Evolutionary conservation across 2,888 invertebrate species (phyloP).

Genomic region (Ochropleura plecta): DNA sequence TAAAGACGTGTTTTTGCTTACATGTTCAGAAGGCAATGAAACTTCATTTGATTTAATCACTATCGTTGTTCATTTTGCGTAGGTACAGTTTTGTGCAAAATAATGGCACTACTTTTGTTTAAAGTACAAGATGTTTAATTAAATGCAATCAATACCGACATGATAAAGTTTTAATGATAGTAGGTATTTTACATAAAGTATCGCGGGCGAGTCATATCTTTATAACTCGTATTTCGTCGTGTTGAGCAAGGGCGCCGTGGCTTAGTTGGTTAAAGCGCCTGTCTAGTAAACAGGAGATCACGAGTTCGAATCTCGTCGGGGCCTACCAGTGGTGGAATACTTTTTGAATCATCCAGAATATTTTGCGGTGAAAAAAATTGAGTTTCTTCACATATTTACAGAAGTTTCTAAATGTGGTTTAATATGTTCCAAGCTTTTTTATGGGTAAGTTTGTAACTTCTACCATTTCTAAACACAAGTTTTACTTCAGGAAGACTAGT

Average conservation of each 20-base stretch:
- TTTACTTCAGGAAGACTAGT: constrained; percentile 80
- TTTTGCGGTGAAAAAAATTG: neutral
- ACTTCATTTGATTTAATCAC: neutral
- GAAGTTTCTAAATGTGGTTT: neutral
- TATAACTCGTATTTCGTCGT: constrained; percentile 1
- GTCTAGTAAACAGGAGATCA: constrained; percentile 90
- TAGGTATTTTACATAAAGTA: no score
- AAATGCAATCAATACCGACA: neutral
- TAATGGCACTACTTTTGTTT: neutral
- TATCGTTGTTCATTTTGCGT: neutral
- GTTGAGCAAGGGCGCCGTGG: constrained; percentile 79
- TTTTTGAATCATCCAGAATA: constrained; percentile 28
- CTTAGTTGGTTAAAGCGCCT: constrained; percentile 89
- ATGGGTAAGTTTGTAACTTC: constrained; percentile 44
- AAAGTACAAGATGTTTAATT: neutral
- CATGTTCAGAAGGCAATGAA: neutral
- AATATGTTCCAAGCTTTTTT: neutral
- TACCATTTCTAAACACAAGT: constrained; percentile 66
- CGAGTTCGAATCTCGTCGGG: constrained; percentile 84
- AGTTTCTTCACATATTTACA: constrained; percentile 2
- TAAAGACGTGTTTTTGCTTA: neutral
- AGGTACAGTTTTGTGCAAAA: neutral
- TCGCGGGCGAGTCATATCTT: constrained; percentile 4
- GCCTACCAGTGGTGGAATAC: constrained; percentile 32
- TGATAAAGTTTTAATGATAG: neutral